phyloP scores from a whole-genome alignment of 2,797 vertebrate species.

The Argya squamiceps region DNA sequence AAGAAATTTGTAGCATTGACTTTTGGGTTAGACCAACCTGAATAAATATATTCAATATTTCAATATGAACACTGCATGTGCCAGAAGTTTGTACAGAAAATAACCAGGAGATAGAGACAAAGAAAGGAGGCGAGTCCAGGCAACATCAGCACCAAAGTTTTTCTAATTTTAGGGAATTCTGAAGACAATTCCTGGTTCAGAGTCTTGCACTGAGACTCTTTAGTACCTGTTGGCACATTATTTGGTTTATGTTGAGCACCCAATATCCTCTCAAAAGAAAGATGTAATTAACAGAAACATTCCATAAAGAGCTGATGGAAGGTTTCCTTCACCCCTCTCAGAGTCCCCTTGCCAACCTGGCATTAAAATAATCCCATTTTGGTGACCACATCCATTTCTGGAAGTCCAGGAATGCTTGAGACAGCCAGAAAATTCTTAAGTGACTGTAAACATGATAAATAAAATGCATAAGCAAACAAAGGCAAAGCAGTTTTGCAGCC shows the following conservation, averaged over 20 bases:
- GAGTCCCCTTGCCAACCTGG: neutral
- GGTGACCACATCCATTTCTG: neutral
- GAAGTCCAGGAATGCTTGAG: neutral
- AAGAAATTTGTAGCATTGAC: rapidly evolving
- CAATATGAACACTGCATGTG: neutral
- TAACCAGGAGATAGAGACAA: neutral
- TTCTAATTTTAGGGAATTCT: neutral
- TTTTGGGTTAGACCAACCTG: neutral
- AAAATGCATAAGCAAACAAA: neutral
- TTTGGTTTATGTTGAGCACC: neutral
- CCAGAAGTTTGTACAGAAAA: neutral
- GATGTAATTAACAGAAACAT: neutral
- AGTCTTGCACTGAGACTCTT: neutral
- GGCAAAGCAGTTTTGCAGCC: neutral
- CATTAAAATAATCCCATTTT: neutral
- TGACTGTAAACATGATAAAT: neutral
- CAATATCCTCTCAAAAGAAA: neutral
- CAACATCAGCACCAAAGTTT: neutral
- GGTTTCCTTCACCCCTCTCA: neutral
- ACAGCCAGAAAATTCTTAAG: neutral
- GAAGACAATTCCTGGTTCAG: neutral
- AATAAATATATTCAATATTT: neutral
- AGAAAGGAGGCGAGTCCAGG: neutral
- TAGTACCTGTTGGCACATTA: neutral
- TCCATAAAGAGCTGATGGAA: neutral